Evolutionary conservation across 2,888 invertebrate species (phyloP).

Genomic region (Oegoconia quadripuncta): DNA sequence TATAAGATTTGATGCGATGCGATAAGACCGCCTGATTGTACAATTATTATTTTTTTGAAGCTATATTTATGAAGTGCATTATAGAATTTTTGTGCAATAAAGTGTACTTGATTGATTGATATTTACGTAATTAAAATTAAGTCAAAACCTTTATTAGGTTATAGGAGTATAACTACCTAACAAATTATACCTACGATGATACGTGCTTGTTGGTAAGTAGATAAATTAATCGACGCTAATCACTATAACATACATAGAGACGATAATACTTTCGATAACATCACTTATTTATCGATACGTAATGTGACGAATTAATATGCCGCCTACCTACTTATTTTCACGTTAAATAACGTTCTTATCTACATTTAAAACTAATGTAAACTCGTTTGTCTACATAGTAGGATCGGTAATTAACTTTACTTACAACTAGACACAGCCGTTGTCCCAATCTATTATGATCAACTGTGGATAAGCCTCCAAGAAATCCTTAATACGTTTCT

Average conservation of each 20-base stretch:
- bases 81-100: no score
- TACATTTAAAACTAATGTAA: conserved; percentile 1
- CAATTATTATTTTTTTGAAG: no score
- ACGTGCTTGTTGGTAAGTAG: no score
- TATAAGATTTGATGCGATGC: no score
- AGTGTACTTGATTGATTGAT: no score
- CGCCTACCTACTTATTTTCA: background rate
- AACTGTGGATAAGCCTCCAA: no score
- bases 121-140: no score
- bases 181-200: background rate
- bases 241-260: background rate
- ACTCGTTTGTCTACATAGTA: conserved; percentile 5
- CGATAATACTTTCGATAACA: conserved; percentile 6
- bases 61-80: no score
- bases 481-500: no score
- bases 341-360: background rate
- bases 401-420: conserved; percentile 22
- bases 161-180: background rate
- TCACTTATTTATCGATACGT: background rate
- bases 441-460: no score
- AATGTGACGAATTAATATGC: background rate
- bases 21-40: no score
- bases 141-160: no score
- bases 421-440: conserved; percentile 28
- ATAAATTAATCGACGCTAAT: background rate